phyloP scores from a whole-genome alignment of 2,888 invertebrate genomes.

The Octonoba sinensis region DNA sequence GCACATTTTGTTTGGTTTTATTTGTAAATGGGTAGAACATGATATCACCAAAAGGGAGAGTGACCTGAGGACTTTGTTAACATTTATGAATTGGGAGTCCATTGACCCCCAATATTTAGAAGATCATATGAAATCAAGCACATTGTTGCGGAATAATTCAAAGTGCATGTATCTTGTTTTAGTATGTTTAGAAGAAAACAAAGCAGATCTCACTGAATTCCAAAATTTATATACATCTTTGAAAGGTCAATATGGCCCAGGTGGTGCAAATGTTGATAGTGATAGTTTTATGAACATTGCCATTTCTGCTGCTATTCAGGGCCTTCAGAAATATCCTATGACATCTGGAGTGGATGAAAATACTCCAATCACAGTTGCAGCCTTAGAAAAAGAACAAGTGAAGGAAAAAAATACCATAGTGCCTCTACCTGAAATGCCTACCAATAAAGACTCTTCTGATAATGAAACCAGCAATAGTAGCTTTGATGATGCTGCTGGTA shows the following conservation, averaged over 20 bases:
- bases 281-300: slow-evolving; percentile 70
- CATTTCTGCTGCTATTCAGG: slow-evolving; percentile 70
- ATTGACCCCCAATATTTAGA: slow-evolving; percentile 54
- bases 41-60: slow-evolving; percentile 74
- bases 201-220: slow-evolving; percentile 44
- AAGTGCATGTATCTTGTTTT: slow-evolving; percentile 76
- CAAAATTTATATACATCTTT: slow-evolving; percentile 35
- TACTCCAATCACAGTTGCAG: slow-evolving; percentile 56
- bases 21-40: slow-evolving; percentile 75
- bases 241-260: slow-evolving; percentile 58
- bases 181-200: slow-evolving; percentile 72
- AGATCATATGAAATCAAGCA: slow-evolving; percentile 75
- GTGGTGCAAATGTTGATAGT: slow-evolving; percentile 64
- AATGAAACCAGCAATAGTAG: slow-evolving; percentile 51
- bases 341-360: slow-evolving; percentile 36
- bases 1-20: slow-evolving; percentile 72
- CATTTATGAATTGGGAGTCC: slow-evolving; percentile 61
- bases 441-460: slow-evolving; percentile 22
- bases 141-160: slow-evolving; percentile 76
- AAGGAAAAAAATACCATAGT: slow-evolving; percentile 40
- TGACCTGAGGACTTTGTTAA: slow-evolving; percentile 72
- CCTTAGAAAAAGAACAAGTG: slow-evolving; percentile 50
- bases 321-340: slow-evolving; percentile 62
- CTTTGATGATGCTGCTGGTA: slow-evolving; percentile 36
- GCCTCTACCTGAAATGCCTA: slow-evolving; percentile 16